A percentile compares a stretch with the other conserved stretches of the same genome.
Conservation (phyloP, 2,888 invertebrate genomes). For the Pammene aurita region DNA sequence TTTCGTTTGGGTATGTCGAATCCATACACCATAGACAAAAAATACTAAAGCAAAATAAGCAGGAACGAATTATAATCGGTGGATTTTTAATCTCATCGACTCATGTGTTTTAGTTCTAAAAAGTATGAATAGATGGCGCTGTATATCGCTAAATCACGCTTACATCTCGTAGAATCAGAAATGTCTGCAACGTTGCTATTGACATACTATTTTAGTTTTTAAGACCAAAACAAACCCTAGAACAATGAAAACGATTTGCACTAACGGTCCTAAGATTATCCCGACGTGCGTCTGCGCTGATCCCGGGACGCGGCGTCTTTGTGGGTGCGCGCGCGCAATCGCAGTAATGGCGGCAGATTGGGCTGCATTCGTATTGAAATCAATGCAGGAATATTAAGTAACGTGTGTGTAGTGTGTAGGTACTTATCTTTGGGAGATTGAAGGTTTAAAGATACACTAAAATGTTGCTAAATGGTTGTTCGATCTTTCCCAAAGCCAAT, state of each 20-base stretch:
- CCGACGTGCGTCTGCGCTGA: conserved; percentile 48
- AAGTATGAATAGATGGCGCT: not conserved
- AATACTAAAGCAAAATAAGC: too few relatives aligned
- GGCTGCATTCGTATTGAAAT: conserved; percentile 19
- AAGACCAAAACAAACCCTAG: not conserved
- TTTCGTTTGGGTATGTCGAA: too few relatives aligned
- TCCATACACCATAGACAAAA: too few relatives aligned
- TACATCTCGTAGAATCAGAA: not conserved
- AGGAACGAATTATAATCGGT: too few relatives aligned
- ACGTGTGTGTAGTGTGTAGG: not conserved
- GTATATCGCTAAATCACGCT: not conserved
- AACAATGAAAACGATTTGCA: conserved; percentile 10
- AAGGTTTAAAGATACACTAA: not conserved
- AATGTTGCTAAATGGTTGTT: too few relatives aligned
- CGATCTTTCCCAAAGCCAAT: too few relatives aligned
- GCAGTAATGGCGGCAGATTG: conserved; percentile 54
- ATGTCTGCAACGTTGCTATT: too few relatives aligned
- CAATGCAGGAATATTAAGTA: conserved; percentile 23
- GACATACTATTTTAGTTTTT: too few relatives aligned
- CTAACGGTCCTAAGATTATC: conserved; percentile 46
- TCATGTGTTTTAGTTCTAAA: too few relatives aligned
- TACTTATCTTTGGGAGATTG: not conserved
- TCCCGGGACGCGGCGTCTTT: conserved; percentile 61
- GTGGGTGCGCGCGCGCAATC: conserved; percentile 64
- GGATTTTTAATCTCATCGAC: too few relatives aligned